Percentiles rank a stretch among this genome's conserved stretches.
Conservation (phyloP, 2,797 vertebrate genomes). For the Manis crassicaudata region DNA sequence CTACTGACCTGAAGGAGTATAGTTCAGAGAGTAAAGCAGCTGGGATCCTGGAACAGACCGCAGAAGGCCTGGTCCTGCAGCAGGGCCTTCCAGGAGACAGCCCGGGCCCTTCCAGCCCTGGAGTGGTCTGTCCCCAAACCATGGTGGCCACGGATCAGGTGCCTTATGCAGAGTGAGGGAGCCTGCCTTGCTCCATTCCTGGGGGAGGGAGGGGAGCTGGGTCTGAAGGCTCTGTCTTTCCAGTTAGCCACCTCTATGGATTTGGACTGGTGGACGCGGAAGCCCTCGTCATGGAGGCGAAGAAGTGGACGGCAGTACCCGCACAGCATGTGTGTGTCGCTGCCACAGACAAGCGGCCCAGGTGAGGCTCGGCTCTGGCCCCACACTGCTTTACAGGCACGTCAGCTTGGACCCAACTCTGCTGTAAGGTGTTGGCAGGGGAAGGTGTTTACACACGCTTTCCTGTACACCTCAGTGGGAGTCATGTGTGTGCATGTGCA, state of each 20-base stretch:
- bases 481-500: accelerated
- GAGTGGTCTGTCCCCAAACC: not conserved
- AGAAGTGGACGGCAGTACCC: slow-evolving; percentile 92
- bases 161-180: too few species aligned
- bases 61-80: not conserved
- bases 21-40: not conserved
- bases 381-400: accelerated
- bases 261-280: slow-evolving; percentile 96
- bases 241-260: slow-evolving; percentile 97
- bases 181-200: accelerated
- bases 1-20: not conserved
- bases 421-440: accelerated
- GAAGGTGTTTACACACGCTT: not conserved
- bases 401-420: not conserved
- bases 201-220: not conserved
- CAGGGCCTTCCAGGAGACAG: accelerated
- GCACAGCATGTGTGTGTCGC: slow-evolving; percentile 90
- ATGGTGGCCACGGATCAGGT: accelerated
- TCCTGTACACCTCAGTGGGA: accelerated
- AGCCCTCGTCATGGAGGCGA: slow-evolving; percentile 93
- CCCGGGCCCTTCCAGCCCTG: accelerated
- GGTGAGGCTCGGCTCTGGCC: slow-evolving; percentile 84
- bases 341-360: slow-evolving; percentile 87
- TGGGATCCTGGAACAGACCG: not conserved
- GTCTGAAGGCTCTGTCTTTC: slow-evolving; percentile 86